Conservation (phyloP, 2,888 invertebrate species). For the Gonocerus acuteangulatus region DNA sequence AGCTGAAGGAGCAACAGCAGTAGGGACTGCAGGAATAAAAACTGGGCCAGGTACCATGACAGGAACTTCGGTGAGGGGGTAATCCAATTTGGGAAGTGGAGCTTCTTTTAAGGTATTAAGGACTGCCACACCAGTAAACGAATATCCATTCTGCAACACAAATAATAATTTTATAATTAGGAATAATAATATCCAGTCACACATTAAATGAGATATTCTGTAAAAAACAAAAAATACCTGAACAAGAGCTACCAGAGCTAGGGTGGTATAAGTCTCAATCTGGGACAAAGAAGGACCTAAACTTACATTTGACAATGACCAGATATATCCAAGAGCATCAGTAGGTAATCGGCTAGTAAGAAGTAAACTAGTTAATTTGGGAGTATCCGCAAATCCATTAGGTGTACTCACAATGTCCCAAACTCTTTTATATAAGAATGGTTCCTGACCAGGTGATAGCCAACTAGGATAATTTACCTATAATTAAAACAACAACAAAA, state of each 20-base stretch:
- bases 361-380: conserved; percentile 41
- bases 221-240: conserved; percentile 42
- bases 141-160: conserved; percentile 40
- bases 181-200: too few species aligned
- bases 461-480: conserved; percentile 38
- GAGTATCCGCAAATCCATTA: conserved; percentile 39
- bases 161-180: conserved; percentile 1
- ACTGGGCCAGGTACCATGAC: background rate
- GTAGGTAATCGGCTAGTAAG: conserved; percentile 47
- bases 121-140: conserved; percentile 39
- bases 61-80: conserved; percentile 42
- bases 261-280: conserved; percentile 46
- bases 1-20: conserved; percentile 2
- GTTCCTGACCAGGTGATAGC: conserved; percentile 44
- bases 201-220: background rate
- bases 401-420: conserved; percentile 45
- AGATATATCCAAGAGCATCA: conserved; percentile 47
- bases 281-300: conserved; percentile 47
- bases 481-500: background rate
- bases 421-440: conserved; percentile 45
- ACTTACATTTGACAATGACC: conserved; percentile 47
- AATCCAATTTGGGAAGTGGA: conserved; percentile 44
- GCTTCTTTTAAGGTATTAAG: conserved; percentile 40
- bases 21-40: conserved; percentile 1
- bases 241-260: conserved; percentile 47